Evolutionary conservation across 2,888 invertebrate genomes (phyloP).

Genomic region (Archips crataeganus): DNA sequence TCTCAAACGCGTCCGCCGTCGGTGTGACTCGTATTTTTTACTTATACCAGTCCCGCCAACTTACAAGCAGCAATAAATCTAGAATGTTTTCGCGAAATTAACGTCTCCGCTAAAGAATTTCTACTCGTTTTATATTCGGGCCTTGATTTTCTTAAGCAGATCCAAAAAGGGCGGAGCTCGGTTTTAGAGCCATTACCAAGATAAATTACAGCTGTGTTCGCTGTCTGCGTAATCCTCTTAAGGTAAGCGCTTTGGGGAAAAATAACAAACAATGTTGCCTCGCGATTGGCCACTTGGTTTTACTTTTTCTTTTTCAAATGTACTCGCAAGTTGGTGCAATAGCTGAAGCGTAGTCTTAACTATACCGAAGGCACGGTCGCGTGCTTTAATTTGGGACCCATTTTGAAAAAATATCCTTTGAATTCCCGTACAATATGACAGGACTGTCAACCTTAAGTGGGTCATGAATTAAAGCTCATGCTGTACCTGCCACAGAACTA

Average conservation of each 20-base stretch:
- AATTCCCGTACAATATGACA: too few species aligned
- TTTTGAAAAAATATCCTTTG: too few species aligned
- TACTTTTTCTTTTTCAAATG: neutral
- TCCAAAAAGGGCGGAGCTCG: constrained; percentile 77
- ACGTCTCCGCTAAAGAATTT: constrained; percentile 65
- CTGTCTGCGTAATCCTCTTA: constrained; percentile 67
- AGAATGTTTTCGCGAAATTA: constrained; percentile 70
- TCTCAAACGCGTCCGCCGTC: constrained; percentile 5
- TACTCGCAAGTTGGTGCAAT: too few species aligned
- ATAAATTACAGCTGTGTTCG: constrained; percentile 74
- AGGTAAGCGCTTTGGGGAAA: constrained; percentile 63
- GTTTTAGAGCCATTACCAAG: constrained; percentile 74
- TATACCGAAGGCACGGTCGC: too few species aligned
- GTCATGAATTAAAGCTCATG: too few species aligned
- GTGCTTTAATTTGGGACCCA: too few species aligned
- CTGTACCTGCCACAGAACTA: too few species aligned
- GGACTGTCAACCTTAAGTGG: too few species aligned
- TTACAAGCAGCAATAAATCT: constrained; percentile 70
- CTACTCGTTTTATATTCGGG: constrained; percentile 69
- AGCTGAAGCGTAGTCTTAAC: too few species aligned
- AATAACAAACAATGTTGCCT: constrained; percentile 57
- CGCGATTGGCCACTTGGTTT: constrained; percentile 29
- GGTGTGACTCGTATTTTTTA: constrained; percentile 37
- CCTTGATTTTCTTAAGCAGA: constrained; percentile 68
- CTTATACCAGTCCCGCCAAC: constrained; percentile 48